phyloP scores from a whole-genome alignment of 2,888 invertebrate genomes.

The Quadriops clusia region DNA sequence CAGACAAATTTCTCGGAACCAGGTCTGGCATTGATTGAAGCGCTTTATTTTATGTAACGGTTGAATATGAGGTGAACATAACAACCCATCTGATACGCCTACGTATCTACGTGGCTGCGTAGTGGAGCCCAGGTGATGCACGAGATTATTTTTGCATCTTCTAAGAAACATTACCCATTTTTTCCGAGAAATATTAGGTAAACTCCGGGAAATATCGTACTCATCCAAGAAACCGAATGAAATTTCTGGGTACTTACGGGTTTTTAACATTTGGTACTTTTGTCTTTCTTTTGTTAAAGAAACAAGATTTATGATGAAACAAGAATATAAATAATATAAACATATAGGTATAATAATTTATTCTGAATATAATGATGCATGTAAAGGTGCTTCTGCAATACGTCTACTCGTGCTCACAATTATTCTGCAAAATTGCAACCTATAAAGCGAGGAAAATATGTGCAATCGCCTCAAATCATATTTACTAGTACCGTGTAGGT shows the following conservation, averaged over 20 bases:
- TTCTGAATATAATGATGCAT: constrained; percentile 13
- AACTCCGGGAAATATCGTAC: constrained; percentile 10
- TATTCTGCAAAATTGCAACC: too few species aligned
- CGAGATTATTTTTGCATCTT: constrained; percentile 17
- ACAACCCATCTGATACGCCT: constrained; percentile 8
- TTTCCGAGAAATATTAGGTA: constrained; percentile 14
- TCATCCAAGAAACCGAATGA: too few species aligned
- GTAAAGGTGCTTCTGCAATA: too few species aligned
- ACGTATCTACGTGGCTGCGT: constrained; percentile 6
- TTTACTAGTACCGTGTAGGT: too few species aligned
- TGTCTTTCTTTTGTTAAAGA: not conserved
- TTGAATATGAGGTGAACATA: constrained; percentile 11
- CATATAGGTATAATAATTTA: constrained; percentile 10
- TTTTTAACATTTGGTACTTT: constrained; percentile 1
- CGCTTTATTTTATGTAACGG: constrained; percentile 18
- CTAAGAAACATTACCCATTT: constrained; percentile 15
- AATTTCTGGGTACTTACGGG: not conserved
- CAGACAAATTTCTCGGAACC: constrained; percentile 21
- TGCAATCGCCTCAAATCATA: too few species aligned
- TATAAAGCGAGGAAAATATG: too few species aligned
- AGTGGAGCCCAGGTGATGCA: not conserved
- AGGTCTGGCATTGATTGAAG: constrained; percentile 20
- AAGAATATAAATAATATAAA: constrained; percentile 9
- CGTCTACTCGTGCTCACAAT: too few species aligned
- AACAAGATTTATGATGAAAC: constrained; percentile 2